Evolutionary conservation across 2,797 vertebrate species (phyloP).

Genomic region (Lagocephalus sceleratus): DNA sequence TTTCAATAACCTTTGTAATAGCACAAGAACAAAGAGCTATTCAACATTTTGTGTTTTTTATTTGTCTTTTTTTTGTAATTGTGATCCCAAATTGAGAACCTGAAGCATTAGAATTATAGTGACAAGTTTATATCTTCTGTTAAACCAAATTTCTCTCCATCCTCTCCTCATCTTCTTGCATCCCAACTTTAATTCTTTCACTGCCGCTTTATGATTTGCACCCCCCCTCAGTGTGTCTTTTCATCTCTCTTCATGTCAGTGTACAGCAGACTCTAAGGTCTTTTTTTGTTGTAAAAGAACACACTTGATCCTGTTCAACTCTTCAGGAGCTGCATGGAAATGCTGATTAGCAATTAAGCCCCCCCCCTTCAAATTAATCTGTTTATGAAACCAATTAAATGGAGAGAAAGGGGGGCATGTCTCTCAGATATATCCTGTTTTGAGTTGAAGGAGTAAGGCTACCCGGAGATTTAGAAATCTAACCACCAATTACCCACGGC

Average conservation of each 20-base stretch:
- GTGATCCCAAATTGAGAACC: background rate
- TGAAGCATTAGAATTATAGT: background rate
- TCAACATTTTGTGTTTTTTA: background rate
- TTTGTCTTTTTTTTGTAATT: background rate
- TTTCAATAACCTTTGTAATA: background rate
- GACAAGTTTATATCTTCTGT: background rate
- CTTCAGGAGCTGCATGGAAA: constrained; percentile 75
- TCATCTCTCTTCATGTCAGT: constrained; percentile 13
- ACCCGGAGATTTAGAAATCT: constrained; percentile 73
- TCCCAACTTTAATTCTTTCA: background rate
- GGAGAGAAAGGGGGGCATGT: constrained; percentile 50
- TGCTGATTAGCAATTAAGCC: constrained; percentile 80
- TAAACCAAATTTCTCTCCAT: background rate
- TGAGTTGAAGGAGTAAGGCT: constrained; percentile 70
- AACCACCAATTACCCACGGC: constrained; percentile 71
- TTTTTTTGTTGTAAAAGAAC: constrained; percentile 68
- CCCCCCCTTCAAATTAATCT: constrained; percentile 79
- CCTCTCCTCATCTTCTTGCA: background rate
- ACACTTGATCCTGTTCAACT: constrained; percentile 77
- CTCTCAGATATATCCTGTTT: constrained; percentile 73
- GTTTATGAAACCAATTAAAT: constrained; percentile 84
- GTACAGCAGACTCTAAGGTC: constrained; percentile 56
- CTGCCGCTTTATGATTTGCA: background rate
- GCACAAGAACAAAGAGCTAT: background rate
- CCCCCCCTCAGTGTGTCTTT: background rate